Base-by-base conservation (phyloP, 2,113 vertebrate genomes). In the Oceanodroma tethys region DNA sequence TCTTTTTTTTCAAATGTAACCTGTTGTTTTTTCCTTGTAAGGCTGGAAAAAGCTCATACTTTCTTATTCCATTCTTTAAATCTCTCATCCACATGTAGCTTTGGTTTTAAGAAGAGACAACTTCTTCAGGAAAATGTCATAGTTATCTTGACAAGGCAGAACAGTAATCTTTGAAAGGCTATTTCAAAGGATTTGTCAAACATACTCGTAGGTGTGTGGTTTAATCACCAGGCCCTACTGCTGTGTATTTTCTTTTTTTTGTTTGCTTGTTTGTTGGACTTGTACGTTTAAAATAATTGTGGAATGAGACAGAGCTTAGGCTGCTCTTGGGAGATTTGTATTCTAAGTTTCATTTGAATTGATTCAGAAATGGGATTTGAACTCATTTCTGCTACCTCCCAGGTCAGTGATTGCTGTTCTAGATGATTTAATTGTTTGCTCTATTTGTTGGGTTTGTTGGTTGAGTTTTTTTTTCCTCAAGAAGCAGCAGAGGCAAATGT, bases 141-240 rank as follows among this genome's bases (percentile, higher is more conserved):
- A 15, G 43, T 38, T 66, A 38, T 79, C 59, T 90, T 93, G 82
- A 66, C 79, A 85, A 47, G 70, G 68, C 82, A 90, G 82, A 47
- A 22, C 50, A 65, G 38, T 74, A 60, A 88, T 78, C 80, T 82
- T 38, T 78, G 74, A 88, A 85, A 74, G 30, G 66, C 36, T 82
- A 5, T 40, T 94, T 74, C 62, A 91, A 30, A 78, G 80, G 82
- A 82, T 91, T 88, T 88, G 83, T 86, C 86, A 79, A 55, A 73
- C 48, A 29, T 9, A 16, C 22, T 7, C 6, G 1, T 10, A 32
- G 82, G 50, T 81, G 32, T 40, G 78, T 84, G 72, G 23, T n/a
- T 93, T 70, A 74, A 58, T 42, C 45, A 47, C 22, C 50, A 83
- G 66, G 22, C 34, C 27, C 9, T 2, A 5, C n/a, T 60, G 40